These are phyloP conservation scores for Dendrocincla tyrannina DNA, from an alignment of 2,797 vertebrate genomes.

Conservation along the genomic window DNA sequence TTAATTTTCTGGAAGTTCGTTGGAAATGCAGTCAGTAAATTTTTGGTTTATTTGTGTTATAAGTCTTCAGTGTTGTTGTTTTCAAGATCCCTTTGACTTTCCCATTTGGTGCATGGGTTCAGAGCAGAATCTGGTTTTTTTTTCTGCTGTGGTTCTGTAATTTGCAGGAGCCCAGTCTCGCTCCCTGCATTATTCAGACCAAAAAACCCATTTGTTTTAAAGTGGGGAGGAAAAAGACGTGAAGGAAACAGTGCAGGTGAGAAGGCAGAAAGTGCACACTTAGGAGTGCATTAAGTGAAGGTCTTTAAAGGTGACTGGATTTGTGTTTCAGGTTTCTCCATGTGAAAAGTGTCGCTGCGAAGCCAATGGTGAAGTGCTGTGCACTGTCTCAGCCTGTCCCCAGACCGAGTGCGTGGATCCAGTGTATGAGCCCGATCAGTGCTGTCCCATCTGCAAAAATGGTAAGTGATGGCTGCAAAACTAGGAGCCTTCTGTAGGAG, in stretches of 20 bases:
- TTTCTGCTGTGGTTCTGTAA: background rate
- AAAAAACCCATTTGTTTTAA: background rate
- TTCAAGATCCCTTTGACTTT: background rate
- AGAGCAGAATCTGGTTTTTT: background rate
- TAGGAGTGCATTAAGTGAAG: background rate
- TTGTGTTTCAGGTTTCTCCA: constrained; percentile 88
- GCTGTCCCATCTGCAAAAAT: constrained; percentile 97
- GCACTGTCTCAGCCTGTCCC: constrained; percentile 94
- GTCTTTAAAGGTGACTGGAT: background rate
- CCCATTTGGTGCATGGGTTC: background rate
- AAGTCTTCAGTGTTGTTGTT: background rate
- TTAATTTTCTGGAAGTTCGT: background rate
- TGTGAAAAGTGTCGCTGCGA: constrained; percentile 97
- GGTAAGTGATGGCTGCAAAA: constrained; percentile 73
- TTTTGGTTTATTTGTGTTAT: background rate
- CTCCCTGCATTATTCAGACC: background rate
- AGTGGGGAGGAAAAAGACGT: background rate
- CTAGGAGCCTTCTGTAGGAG: accelerated
- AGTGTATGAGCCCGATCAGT: constrained; percentile 95
- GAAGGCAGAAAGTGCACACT: accelerated
- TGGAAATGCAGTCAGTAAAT: background rate
- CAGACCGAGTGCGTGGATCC: constrained; percentile 98
- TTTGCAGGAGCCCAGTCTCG: background rate
- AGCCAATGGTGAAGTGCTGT: constrained; percentile 93
- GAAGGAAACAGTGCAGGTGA: background rate